A percentile compares a stretch with the other conserved stretches of the same genome.
Conservation (phyloP, 2,113 vertebrate genomes). For the Ellobius talpinus region DNA sequence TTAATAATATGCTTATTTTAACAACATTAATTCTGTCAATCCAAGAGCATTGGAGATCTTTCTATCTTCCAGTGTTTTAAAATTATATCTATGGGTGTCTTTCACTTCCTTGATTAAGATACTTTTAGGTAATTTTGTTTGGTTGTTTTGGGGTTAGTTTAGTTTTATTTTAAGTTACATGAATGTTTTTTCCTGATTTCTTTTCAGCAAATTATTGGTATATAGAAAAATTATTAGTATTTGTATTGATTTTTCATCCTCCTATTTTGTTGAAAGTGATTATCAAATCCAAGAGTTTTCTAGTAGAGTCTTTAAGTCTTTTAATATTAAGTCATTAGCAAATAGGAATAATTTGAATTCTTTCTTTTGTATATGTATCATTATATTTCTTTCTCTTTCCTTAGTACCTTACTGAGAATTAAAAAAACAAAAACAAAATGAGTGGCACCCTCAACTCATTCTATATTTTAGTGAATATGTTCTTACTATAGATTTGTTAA, state of each 20-base stretch:
- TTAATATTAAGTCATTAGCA: neutral
- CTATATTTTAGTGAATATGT: neutral
- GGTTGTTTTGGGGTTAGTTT: neutral
- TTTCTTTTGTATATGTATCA: neutral
- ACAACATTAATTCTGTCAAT: neutral
- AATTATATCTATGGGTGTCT: neutral
- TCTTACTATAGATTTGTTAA: neutral
- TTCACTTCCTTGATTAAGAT: neutral
- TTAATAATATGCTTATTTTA: neutral
- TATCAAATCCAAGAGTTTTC: neutral
- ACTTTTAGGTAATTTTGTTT: neutral
- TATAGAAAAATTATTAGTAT: neutral
- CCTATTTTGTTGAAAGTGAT: neutral
- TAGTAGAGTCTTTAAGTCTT: neutral
- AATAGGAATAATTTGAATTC: neutral
- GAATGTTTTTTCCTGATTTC: neutral
- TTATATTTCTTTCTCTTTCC: neutral
- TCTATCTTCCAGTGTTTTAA: neutral
- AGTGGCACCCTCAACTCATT: neutral
- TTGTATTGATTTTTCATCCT: neutral
- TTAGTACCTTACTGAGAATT: neutral
- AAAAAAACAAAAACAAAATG: neutral
- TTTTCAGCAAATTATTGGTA: neutral
- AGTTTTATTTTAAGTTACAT: neutral
- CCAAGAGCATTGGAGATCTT: neutral